Conservation (phyloP, 92 coral and sea anemone species). For the Palythoa heliodiscus region DNA sequence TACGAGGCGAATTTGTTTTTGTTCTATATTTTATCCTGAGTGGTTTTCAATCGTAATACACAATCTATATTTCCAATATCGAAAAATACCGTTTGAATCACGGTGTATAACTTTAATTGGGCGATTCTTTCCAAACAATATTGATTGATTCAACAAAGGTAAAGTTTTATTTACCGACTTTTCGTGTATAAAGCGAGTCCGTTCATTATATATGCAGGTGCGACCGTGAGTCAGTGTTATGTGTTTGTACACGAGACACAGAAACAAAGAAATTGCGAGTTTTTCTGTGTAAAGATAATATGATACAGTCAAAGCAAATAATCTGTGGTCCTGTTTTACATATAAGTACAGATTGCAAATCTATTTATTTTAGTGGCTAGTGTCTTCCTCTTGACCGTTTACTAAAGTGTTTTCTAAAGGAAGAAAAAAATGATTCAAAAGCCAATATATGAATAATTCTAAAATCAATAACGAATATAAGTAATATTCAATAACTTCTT, state of each 20-base stretch:
- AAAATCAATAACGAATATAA: not conserved
- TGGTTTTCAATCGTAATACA: conserved; percentile 7
- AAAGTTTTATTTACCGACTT: conserved; percentile 17
- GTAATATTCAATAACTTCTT: not conserved
- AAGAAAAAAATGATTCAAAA: conserved; percentile 4
- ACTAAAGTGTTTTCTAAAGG: conserved; percentile 3
- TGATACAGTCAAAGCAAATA: conserved; percentile 38
- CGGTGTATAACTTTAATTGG: conserved; percentile 32
- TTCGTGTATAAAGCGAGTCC: not conserved
- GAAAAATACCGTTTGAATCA: not conserved
- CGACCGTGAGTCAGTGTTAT: not conserved
- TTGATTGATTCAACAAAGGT: conserved; percentile 33
- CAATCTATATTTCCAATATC: conserved; percentile 3
- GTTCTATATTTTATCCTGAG: conserved; percentile 7
- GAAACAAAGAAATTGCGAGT: conserved; percentile 39
- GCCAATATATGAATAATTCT: not conserved
- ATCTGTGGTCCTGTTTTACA: conserved; percentile 41
- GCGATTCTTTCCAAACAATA: conserved; percentile 21
- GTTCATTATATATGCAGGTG: conserved; percentile 34
- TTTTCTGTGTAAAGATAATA: conserved; percentile 35
- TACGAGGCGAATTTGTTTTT: not conserved
- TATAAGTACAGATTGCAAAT: conserved; percentile 30
- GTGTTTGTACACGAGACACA: conserved; percentile 21
- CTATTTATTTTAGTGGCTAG: conserved; percentile 22
- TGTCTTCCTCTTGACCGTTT: conserved; percentile 8